These are phyloP conservation scores for Leucania comma DNA, from an alignment of 2,888 invertebrate species.

Conservation along the genomic window DNA sequence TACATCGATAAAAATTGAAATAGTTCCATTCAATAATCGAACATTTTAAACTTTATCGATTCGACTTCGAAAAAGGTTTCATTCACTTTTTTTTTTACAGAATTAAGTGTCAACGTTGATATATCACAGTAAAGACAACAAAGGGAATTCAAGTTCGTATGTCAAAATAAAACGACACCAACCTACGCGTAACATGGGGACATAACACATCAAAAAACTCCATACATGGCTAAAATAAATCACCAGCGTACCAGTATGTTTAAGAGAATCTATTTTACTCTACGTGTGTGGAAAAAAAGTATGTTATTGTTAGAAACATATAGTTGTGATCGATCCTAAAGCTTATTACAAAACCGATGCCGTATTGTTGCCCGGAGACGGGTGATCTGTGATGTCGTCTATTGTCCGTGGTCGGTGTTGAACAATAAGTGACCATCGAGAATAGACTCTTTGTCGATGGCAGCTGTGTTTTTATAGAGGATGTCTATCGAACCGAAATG, in stretches of 20 bases:
- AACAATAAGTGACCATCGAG: constrained; percentile 88
- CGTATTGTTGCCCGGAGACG: constrained; percentile 80
- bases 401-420: constrained; percentile 82
- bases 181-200: constrained; percentile 84
- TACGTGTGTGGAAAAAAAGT: constrained; percentile 70
- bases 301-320: constrained; percentile 72
- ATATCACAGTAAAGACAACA: constrained; percentile 85
- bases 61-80: constrained; percentile 69
- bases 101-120: constrained; percentile 84
- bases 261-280: constrained; percentile 70
- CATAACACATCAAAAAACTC: constrained; percentile 73
- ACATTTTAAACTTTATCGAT: constrained; percentile 69
- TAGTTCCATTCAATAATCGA: constrained; percentile 49
- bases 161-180: constrained; percentile 87
- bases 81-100: constrained; percentile 78
- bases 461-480: constrained; percentile 87
- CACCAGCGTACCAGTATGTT: constrained; percentile 63
- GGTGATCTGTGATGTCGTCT: constrained; percentile 84
- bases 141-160: constrained; percentile 83
- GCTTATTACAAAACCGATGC: constrained; percentile 81
- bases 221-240: constrained; percentile 69
- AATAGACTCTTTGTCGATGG: constrained; percentile 80
- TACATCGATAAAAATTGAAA: constrained; percentile 56
- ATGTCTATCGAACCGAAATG: constrained; percentile 78
- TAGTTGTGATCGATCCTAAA: constrained; percentile 77